These are phyloP conservation scores for Callocephalon fimbriatum DNA, from an alignment of 2,113 vertebrate species.

Conservation along the genomic window DNA sequence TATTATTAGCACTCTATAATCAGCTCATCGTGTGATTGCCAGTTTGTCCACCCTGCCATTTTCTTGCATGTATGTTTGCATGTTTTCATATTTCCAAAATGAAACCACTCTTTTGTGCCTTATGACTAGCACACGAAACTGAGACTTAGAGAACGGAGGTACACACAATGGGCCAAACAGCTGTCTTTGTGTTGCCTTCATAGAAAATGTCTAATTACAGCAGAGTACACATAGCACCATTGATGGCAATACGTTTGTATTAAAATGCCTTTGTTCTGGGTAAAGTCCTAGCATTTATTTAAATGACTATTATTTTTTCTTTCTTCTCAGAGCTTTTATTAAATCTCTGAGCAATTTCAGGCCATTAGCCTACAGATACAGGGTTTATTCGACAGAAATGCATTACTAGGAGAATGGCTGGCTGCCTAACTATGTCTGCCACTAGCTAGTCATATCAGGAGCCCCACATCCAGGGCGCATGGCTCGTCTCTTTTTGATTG, in stretches of 20 bases:
- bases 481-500: constrained; percentile 4
- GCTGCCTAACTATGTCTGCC: constrained; percentile 24
- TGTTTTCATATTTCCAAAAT: constrained; percentile 1
- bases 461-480: constrained; percentile 11
- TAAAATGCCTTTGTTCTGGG: constrained; percentile 62
- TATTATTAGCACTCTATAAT: constrained; percentile 33
- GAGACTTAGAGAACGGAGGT: not conserved
- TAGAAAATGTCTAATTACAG: constrained; percentile 66
- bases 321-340: constrained; percentile 63
- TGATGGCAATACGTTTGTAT: constrained; percentile 65
- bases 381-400: constrained; percentile 31
- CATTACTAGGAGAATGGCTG: constrained; percentile 29
- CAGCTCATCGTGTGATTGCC: constrained; percentile 26
- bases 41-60: not conserved
- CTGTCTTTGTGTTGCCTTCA: constrained; percentile 59
- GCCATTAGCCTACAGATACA: constrained; percentile 50
- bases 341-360: constrained; percentile 60
- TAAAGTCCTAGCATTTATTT: constrained; percentile 63
- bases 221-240: not conserved
- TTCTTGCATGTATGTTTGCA: not conserved
- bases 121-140: not conserved
- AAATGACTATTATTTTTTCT: constrained; percentile 70
- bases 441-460: constrained; percentile 23
- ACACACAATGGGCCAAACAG: constrained; percentile 45
- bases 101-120: constrained; percentile 15